Base-by-base conservation (phyloP, 2,797 vertebrate species). In the Tinamus major region DNA sequence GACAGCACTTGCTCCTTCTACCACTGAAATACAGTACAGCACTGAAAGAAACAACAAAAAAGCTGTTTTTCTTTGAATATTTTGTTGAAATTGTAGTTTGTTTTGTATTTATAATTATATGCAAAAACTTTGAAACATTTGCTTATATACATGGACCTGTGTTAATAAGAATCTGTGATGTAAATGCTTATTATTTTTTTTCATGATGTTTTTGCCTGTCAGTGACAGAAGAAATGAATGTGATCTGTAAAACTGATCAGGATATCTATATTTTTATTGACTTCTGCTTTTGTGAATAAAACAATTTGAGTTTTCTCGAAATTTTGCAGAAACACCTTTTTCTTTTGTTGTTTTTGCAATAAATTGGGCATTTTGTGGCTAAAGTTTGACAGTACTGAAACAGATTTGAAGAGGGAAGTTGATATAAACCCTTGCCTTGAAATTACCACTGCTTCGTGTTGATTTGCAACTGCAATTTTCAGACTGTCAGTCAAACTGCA, bases 261-360 rank as follows among this genome's bases (percentile, higher is more conserved):
- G 92, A 92, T 94, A 91, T 90, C 82, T 96, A 83, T 96, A 96
- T 95, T 95, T 95, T 97, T 95, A 96, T 92, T 91, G 81, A 96
- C 77, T 92, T 94, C 33, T 85, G 94, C 94, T 94, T 96, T 94
- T 96, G 90, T 96, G 93, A 97, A 96, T 96, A 95, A 96, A 97
- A 95, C 75, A 72, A 83, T 92, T 95, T 92, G 91, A 95, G 94
- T 96, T 96, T 95, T 96, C 94, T 95, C 84, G 87, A 88, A 88
- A 68, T 33, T 90, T 83, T 74, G 67, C 72, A 85, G 69, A 90
- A 94, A 90, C 46, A 65, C 15, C 88, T 19, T 15, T 67, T 85
- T 39, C 2, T 77, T 80, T 69, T 9, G 2, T 69, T 9, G 2
- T 81, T 46, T 89, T 80, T 46, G 3, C 42, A 71, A 42, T 64